A percentile compares a stretch with the other conserved stretches of the same genome.
These are phyloP conservation scores for Volucella inanis DNA, from an alignment of 2,888 invertebrate genomes.

Conservation along the genomic window DNA sequence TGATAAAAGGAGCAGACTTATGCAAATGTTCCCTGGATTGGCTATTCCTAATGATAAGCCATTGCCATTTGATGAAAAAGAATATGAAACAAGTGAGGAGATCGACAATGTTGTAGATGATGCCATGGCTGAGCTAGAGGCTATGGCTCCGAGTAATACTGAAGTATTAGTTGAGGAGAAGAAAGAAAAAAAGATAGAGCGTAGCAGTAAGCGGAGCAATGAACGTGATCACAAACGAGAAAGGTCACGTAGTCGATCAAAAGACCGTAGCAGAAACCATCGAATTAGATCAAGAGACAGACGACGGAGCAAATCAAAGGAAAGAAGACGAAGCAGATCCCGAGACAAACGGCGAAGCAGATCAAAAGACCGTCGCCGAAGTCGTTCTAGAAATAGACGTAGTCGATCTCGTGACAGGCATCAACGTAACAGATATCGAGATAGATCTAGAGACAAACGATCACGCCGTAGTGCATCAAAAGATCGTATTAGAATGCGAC, in stretches of 20 bases:
- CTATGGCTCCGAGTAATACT: constrained; percentile 88
- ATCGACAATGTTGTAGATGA: constrained; percentile 86
- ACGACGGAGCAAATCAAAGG: constrained; percentile 77
- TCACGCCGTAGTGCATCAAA: constrained; percentile 78
- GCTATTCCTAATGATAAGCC: constrained; percentile 90
- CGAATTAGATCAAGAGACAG: constrained; percentile 77
- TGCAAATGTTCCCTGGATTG: constrained; percentile 90
- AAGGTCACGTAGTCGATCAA: constrained; percentile 73
- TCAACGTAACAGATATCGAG: constrained; percentile 54
- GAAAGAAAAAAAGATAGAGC: constrained; percentile 77
- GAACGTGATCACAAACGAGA: constrained; percentile 75
- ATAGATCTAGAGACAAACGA: constrained; percentile 75
- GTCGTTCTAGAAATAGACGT: constrained; percentile 78
- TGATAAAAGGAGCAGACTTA: constrained; percentile 85
- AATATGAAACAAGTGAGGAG: constrained; percentile 80
- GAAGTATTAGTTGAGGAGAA: constrained; percentile 75
- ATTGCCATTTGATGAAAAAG: constrained; percentile 81
- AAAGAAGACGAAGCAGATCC: constrained; percentile 76
- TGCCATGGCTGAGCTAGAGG: constrained; percentile 93
- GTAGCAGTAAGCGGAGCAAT: constrained; percentile 46
- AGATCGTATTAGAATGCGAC: constrained; percentile 78
- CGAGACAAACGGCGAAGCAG: constrained; percentile 76
- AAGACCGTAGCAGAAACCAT: constrained; percentile 51
- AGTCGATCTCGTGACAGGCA: constrained; percentile 75
- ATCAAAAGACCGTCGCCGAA: constrained; percentile 74